Base-by-base conservation (phyloP, 2,113 vertebrate species). In the Pomatostomus ruficeps region DNA sequence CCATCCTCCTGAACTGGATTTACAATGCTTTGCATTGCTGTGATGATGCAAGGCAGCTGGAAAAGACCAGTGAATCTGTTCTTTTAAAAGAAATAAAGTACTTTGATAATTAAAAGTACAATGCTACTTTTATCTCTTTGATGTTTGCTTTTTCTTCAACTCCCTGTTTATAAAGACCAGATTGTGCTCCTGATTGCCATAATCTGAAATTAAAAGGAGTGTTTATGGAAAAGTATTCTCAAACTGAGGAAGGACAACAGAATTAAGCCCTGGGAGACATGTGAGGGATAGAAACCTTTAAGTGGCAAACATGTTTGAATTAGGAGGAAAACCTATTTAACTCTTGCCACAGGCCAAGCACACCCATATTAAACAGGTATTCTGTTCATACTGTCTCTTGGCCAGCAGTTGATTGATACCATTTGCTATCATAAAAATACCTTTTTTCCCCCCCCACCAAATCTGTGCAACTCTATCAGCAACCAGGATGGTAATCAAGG, bases 101-200 rank as follows among this genome's bases (percentile, higher is more conserved):
- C 80, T 91, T 88, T 49, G 33, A 72, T 89, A 95, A 94, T 94
- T 94, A 70, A 46, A 92, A 85, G 58, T 95, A 94, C 81, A 93
- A 51, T 82, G 45, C 25, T 82, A 58, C 62, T 95, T 96, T 91
- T 82, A 88, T 89, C 85, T 89, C 81, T 73, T 89, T 91, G 74
- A 89, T 81, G 42, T 89, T 92, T 92, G 24, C 24, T 78, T 87
- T 88, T 80, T 58, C 36, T 91, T 93, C 74, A 72, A 43, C 54
- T 95, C 58, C 29, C n/a, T 92, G 42, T 79, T 95, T 94, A 78
- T 83, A 82, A 88, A 88, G 74, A 85, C 42, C 59, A 91, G 78
- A 74, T 73, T 94, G 54, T 88, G 35, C 35, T 77, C 4, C 2
- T 46, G 54, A 65, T 91, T 65, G 11, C 46, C 74, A 62, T 92